phyloP scores from a whole-genome alignment of 1,140 invertebrate genomes.

The Mya arenaria region DNA sequence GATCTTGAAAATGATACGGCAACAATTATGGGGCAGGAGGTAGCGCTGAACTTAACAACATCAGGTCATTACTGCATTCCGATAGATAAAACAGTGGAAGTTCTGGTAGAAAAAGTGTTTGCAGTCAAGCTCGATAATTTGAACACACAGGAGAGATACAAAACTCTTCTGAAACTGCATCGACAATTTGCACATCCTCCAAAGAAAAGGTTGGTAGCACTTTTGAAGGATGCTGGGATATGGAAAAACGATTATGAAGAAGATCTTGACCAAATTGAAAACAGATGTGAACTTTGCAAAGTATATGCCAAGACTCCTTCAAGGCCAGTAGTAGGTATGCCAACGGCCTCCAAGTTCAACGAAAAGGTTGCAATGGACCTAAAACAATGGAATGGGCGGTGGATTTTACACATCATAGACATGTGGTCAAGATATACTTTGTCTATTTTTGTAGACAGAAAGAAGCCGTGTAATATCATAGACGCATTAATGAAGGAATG shows the following conservation, averaged over 20 bases:
- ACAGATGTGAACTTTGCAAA: conserved; percentile 57
- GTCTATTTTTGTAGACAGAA: conserved; percentile 49
- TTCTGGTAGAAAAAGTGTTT: conserved; percentile 44
- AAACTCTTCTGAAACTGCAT: conserved; percentile 49
- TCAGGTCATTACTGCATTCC: conserved; percentile 59
- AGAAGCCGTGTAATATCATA: conserved; percentile 51
- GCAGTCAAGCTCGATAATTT: conserved; percentile 21
- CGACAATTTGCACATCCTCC: conserved; percentile 62
- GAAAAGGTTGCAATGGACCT: conserved; percentile 60
- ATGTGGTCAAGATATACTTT: conserved; percentile 59
- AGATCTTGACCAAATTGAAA: conserved; percentile 26
- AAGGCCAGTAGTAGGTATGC: conserved; percentile 56
- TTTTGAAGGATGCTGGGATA: conserved; percentile 53
- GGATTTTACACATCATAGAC: conserved; percentile 64
- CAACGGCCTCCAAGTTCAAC: conserved; percentile 57
- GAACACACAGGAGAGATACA: conserved; percentile 29
- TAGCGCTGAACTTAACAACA: conserved; percentile 55
- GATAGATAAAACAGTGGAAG: conserved; percentile 33
- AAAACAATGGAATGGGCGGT: conserved; percentile 45
- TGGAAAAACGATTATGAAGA: conserved; percentile 55
- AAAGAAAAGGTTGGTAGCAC: conserved; percentile 47
- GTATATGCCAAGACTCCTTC: conserved; percentile 46
- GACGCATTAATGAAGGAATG: conserved; percentile 59
- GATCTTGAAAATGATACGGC: conserved; percentile 58
- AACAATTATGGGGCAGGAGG: conserved; percentile 41